Conservation (phyloP, 2,113 vertebrate genomes). For the Centrocercus urophasianus region DNA sequence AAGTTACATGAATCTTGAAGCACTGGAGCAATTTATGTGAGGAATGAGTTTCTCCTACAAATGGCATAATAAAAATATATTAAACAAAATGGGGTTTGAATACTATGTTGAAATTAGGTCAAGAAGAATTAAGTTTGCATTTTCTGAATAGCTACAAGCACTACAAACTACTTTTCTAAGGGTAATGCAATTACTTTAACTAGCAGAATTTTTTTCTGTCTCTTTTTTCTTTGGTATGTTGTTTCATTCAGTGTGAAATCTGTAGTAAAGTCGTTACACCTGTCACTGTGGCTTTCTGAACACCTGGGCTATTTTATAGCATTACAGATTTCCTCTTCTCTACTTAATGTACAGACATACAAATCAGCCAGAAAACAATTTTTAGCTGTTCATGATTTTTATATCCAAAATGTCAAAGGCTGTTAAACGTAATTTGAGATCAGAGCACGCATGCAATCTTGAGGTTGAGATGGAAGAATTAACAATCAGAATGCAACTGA, state of each 20-base stretch:
- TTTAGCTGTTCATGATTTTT: constrained; percentile 31
- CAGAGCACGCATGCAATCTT: neutral
- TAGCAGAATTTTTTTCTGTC: constrained; percentile 3
- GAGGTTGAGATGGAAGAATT: constrained; percentile 42
- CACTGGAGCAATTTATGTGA: constrained; percentile 65
- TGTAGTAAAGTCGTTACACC: neutral
- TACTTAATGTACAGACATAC: constrained; percentile 14
- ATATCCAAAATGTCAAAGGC: constrained; percentile 40
- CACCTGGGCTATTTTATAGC: constrained; percentile 20
- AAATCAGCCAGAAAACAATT: constrained; percentile 46
- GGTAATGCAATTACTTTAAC: neutral
- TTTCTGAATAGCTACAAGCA: constrained; percentile 50
- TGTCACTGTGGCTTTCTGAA: constrained; percentile 7
- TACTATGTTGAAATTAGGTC: neutral
- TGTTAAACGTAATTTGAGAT: constrained; percentile 53
- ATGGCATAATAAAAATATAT: constrained; percentile 55
- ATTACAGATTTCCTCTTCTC: constrained; percentile 37
- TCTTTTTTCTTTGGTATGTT: neutral
- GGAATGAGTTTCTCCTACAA: constrained; percentile 74
- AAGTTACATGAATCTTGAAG: constrained; percentile 68
- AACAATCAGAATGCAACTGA: neutral
- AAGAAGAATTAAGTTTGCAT: constrained; percentile 40
- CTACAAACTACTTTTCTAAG: neutral
- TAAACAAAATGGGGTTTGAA: constrained; percentile 41
- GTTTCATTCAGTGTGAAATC: neutral